These are phyloP conservation scores for Gymnocypris eckloni DNA, from an alignment of 2,797 vertebrate species.

Conservation along the genomic window DNA sequence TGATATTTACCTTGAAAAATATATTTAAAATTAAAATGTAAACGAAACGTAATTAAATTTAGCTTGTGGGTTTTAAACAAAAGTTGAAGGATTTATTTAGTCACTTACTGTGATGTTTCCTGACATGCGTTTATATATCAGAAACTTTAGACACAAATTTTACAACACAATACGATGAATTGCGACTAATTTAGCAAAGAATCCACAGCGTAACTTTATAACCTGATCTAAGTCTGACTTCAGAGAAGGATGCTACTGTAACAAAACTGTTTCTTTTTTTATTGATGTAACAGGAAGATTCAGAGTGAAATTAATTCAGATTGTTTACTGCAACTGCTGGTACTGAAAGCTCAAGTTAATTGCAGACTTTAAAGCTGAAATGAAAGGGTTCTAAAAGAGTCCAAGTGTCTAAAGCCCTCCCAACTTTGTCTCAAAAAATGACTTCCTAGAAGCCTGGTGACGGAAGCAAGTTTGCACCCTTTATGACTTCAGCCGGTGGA, in stretches of 20 bases:
- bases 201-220: not conserved
- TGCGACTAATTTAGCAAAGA: not conserved
- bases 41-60: too few species aligned
- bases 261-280: not conserved
- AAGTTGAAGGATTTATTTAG: too few species aligned
- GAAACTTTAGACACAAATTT: not conserved
- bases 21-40: not conserved
- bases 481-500: not conserved
- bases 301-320: not conserved
- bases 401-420: not conserved
- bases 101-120: too few species aligned
- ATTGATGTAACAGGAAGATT: not conserved
- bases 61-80: too few species aligned
- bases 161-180: not conserved
- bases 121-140: not conserved
- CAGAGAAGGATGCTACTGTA: not conserved
- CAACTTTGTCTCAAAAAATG: constrained; percentile 23
- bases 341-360: not conserved
- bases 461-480: not conserved
- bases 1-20: not conserved
- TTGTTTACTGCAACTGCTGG: not conserved
- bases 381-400: not conserved
- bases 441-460: constrained; percentile 8
- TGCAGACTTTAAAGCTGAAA: not conserved
- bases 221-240: not conserved